A percentile compares a stretch with the other conserved stretches of the same genome.
Evolutionary conservation across 1,140 invertebrate genomes (phyloP).

Genomic region (Drosophila equinoxialis): DNA sequence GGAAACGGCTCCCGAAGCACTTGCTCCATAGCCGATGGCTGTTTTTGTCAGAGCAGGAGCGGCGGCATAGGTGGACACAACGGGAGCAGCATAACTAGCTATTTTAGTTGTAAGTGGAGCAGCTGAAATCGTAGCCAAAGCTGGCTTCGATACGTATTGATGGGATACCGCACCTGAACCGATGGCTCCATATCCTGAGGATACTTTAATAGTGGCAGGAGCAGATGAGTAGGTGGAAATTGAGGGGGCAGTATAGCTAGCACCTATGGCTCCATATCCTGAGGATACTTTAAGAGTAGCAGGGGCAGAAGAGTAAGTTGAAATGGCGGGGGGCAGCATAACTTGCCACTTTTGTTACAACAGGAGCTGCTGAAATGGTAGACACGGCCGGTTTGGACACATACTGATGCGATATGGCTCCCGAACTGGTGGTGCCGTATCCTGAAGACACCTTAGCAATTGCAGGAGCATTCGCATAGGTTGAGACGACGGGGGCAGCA

Average conservation of each 20-base stretch:
- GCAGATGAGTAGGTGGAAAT: constrained; percentile 18
- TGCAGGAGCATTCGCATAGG: constrained; percentile 49
- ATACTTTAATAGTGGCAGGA: constrained; percentile 38
- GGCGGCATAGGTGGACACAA: constrained; percentile 14
- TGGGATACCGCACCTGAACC: constrained; percentile 53
- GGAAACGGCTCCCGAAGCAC: constrained; percentile 55
- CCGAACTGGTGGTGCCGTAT: constrained; percentile 28
- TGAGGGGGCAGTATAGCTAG: constrained; percentile 57
- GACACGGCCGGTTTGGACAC: constrained; percentile 58
- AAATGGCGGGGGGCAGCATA: constrained; percentile 57
- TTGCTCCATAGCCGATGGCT: constrained; percentile 32
- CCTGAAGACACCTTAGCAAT: constrained; percentile 46
- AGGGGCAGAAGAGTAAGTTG: constrained; percentile 7
- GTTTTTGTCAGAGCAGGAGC: constrained; percentile 40
- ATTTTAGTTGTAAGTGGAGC: constrained; percentile 54
- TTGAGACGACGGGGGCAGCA: constrained; percentile 50
- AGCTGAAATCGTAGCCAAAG: constrained; percentile 37
- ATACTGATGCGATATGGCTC: constrained; percentile 61
- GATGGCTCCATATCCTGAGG: constrained; percentile 41
- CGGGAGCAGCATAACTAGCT: constrained; percentile 59
- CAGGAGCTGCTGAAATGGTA: constrained; percentile 40
- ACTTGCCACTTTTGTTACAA: constrained; percentile 53
- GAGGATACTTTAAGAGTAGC: constrained; percentile 46
- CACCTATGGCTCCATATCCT: constrained; percentile 34
- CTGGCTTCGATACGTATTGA: constrained; percentile 63